Evolutionary conservation across 2,888 invertebrate genomes (phyloP), one percentile per base, ranked within the genome.

Genomic region (Neoitamus cyanurus): DNA sequence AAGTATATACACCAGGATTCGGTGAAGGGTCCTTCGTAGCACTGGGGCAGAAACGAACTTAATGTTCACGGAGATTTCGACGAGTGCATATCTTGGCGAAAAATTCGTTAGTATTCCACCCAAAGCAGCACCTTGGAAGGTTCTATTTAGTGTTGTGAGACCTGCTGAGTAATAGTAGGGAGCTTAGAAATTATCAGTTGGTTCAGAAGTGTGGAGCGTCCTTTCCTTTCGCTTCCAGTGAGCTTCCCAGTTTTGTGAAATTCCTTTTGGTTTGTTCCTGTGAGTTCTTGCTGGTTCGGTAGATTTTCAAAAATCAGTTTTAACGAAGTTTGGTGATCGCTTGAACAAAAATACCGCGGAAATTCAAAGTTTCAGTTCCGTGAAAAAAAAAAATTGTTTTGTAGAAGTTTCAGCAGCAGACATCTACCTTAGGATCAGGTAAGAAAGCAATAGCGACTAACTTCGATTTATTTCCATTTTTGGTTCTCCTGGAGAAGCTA

Each of bases 51-150:
- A 70, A 42, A 30, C 46, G 15, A 72, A 72, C 36, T 83, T 31
- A 83, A 83, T 83, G 83, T 83, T 72, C 31, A 70, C 83, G 83
- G 46, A 72, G 83, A 83, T 83, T 42, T 72, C 42, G 7, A 25
- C 42, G 83, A 72, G 83, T 83, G 70, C 58, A 28, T 80, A 58
- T 80, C 80, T 11, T 34, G 68, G 58, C 80, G 15, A 80, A 48
- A 37, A 58, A 58, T 20, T 58, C 58, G 6, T 58, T 20, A 9
- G 25, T 2, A 25, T 58, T 15, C 58, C 15, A 6, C 20, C 9
- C 5, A 58, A 20, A 25, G 58, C 4, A 58, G 9, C 6, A 9
- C 20, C 20, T 25, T 20, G 36, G 70, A 70, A 70, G 25, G 46
- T 6, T 77, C 30, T 30, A 11, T 30, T 37, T 5, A 77, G 77